phyloP scores from a whole-genome alignment of 2,888 invertebrate genomes.

The Parnassius smintheus region DNA sequence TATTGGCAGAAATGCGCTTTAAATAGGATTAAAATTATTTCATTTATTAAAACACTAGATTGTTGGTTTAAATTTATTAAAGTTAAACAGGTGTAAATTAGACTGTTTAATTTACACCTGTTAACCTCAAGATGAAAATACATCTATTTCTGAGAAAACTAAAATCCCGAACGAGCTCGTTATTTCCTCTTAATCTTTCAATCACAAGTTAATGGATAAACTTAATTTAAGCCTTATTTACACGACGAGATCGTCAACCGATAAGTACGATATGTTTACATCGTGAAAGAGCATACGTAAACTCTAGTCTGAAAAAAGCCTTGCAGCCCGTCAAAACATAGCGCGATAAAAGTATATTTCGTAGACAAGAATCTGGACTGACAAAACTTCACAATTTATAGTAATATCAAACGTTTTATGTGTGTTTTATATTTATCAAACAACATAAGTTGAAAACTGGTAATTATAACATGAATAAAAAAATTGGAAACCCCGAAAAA shows the following conservation, averaged over 20 bases:
- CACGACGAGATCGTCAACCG: constrained; percentile 20
- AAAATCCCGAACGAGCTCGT: constrained; percentile 22
- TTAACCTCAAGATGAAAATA: constrained; percentile 11
- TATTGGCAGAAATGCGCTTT: too few species aligned
- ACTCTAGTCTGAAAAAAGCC: constrained; percentile 7
- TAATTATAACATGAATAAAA: too few species aligned
- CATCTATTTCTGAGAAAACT: constrained; percentile 23
- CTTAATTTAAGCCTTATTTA: constrained; percentile 27
- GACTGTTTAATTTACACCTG: not conserved
- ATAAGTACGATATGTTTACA: constrained; percentile 10
- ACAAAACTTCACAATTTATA: constrained; percentile 21
- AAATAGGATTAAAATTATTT: too few species aligned
- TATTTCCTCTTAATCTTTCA: constrained; percentile 27
- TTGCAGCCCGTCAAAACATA: constrained; percentile 12
- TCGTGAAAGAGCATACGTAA: constrained; percentile 1
- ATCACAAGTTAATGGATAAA: constrained; percentile 27
- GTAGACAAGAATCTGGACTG: constrained; percentile 21
- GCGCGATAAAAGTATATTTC: constrained; percentile 7
- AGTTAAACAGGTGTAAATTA: too few species aligned
- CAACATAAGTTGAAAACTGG: too few species aligned
- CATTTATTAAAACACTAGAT: too few species aligned
- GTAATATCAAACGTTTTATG: constrained; percentile 10
- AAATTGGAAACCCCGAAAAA: too few species aligned
- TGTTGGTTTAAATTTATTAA: too few species aligned
- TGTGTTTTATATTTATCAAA: not conserved